A percentile compares a stretch with the other conserved stretches of the same genome.
phyloP scores from a whole-genome alignment of 2,888 invertebrate genomes.

The Meghimatium bilineatum region DNA sequence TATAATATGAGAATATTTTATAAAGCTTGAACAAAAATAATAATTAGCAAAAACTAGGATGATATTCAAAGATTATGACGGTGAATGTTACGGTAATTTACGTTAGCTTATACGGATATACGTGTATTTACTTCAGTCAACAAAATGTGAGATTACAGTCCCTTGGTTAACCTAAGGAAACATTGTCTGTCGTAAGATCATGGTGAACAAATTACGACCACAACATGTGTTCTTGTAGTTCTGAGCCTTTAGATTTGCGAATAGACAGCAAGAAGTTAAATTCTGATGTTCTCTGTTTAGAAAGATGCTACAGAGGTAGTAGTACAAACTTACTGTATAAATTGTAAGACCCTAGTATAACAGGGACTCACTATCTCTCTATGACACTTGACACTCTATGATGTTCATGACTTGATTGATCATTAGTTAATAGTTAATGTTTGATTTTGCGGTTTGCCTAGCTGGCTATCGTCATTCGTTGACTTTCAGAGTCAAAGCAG shows the following conservation, averaged over 20 bases:
- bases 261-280: conserved; percentile 45
- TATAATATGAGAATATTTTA: no score
- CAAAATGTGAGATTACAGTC: conserved; percentile 15
- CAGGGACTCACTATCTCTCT: no score
- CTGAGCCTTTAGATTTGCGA: conserved; percentile 47
- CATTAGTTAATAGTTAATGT: no score
- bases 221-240: conserved; percentile 46
- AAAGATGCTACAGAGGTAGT: conserved; percentile 29
- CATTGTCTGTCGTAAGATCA: background rate
- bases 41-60: no score
- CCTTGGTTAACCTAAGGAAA: conserved; percentile 8
- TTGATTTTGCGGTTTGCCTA: no score
- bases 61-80: no score
- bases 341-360: background rate
- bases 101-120: background rate
- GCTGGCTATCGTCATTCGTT: no score
- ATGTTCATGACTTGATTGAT: no score
- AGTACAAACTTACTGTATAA: background rate
- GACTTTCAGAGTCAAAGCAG: conserved; percentile 9
- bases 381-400: no score
- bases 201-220: conserved; percentile 20
- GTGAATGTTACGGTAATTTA: conserved; percentile 4
- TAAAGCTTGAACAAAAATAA: no score
- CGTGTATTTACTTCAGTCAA: conserved; percentile 12
- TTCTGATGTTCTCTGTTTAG: background rate